These are phyloP conservation scores for Odontomachus brunneus DNA, from an alignment of 1,140 invertebrate genomes.

Conservation along the genomic window DNA sequence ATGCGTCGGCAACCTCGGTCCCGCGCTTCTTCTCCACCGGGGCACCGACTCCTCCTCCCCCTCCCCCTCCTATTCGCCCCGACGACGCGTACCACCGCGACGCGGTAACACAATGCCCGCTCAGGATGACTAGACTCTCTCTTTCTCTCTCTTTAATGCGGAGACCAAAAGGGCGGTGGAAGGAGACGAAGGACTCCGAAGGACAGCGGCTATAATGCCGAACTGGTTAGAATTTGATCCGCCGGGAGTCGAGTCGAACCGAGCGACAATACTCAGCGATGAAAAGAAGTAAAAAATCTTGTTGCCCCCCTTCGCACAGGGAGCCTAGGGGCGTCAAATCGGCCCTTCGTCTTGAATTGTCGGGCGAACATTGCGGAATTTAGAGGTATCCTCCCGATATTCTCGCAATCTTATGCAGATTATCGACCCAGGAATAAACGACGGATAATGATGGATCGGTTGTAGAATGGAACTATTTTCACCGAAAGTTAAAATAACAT, in stretches of 20 bases:
- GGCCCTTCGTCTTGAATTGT: not conserved
- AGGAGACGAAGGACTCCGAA: slow-evolving; percentile 74
- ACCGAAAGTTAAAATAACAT: not conserved
- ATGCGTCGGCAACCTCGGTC: slow-evolving; percentile 46
- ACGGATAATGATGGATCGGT: not conserved
- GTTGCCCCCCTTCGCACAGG: too few relatives aligned
- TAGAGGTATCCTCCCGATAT: not conserved
- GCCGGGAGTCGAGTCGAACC: slow-evolving; percentile 81
- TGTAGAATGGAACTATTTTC: not conserved
- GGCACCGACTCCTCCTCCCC: slow-evolving; percentile 64
- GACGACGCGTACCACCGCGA: slow-evolving; percentile 60
- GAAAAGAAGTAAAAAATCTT: slow-evolving; percentile 69
- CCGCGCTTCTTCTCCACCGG: slow-evolving; percentile 27
- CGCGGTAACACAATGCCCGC: slow-evolving; percentile 80
- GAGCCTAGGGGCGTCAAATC: slow-evolving; percentile 42
- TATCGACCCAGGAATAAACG: not conserved
- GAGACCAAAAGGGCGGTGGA: slow-evolving; percentile 61
- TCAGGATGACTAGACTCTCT: slow-evolving; percentile 80
- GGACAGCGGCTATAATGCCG: slow-evolving; percentile 84
- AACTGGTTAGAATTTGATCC: slow-evolving; percentile 85
- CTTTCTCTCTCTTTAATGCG: slow-evolving; percentile 72
- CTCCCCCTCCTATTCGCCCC: slow-evolving; percentile 66
- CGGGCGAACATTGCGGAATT: not conserved
- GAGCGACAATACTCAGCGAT: slow-evolving; percentile 78
- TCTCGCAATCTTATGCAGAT: not conserved